phyloP scores from a whole-genome alignment of 23 tunicate genomes.

The Trididemnum nubilum region DNA sequence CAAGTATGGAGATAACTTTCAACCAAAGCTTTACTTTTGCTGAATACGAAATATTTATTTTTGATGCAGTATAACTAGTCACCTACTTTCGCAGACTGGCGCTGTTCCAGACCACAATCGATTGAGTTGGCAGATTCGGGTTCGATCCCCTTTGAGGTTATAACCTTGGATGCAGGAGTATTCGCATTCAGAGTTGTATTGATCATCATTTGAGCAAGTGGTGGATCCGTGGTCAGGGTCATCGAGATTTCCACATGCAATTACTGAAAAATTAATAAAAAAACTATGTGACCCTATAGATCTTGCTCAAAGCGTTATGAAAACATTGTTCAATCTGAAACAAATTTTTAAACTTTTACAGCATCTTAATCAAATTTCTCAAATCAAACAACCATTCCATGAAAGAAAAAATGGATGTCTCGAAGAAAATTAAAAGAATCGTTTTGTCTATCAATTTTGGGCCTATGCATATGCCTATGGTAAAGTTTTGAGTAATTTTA shows the following conservation, averaged over 20 bases:
- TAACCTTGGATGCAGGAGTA: slow-evolving; percentile 63
- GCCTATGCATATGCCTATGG: no score
- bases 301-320: neutral
- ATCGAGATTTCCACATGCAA: slow-evolving; percentile 44
- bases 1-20: no score
- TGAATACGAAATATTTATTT: no score
- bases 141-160: slow-evolving; percentile 33
- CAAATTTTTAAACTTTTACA: no score
- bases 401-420: no score
- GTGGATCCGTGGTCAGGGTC: slow-evolving; percentile 56
- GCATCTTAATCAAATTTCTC: no score
- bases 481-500: no score
- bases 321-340: neutral
- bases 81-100: slow-evolving; percentile 48
- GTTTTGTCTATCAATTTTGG: no score
- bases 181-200: slow-evolving; percentile 49
- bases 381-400: no score
- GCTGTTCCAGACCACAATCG: slow-evolving; percentile 58
- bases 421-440: no score
- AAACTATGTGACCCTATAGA: neutral
- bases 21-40: no score
- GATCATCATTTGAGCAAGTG: slow-evolving; percentile 54
- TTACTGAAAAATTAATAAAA: slow-evolving; percentile 38
- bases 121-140: slow-evolving; percentile 38
- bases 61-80: no score